Percentiles rank a stretch among this genome's conserved stretches.
Conservation (phyloP, 2,797 vertebrate genomes). For the Chaetophractus vellerosus region DNA sequence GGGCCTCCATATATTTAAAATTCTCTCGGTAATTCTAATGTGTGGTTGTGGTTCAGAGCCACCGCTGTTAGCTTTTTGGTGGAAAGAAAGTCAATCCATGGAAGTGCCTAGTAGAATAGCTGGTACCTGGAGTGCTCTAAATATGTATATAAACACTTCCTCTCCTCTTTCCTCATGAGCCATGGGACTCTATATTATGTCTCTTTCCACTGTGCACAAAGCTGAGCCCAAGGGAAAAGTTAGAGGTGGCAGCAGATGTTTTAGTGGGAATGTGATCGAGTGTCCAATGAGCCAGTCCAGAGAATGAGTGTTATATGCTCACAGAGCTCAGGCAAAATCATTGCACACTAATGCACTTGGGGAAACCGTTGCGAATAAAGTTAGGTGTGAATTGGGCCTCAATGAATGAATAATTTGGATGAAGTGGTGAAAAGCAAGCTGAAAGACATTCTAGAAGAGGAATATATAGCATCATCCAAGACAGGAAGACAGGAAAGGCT, state of each 20-base stretch:
- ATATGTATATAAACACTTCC: not conserved
- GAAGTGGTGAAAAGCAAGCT: not conserved
- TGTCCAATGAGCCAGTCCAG: slow-evolving; percentile 13
- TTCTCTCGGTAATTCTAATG: not conserved
- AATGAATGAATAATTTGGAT: not conserved
- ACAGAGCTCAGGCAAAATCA: not conserved
- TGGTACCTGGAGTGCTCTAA: not conserved
- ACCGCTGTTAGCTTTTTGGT: slow-evolving; percentile 51
- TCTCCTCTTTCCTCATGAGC: not conserved
- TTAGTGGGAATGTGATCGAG: not conserved
- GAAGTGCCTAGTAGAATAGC: not conserved
- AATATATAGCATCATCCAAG: not conserved
- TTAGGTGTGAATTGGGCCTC: not conserved
- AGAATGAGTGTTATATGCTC: not conserved
- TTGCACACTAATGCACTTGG: not conserved
- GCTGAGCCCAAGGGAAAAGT: slow-evolving; percentile 48
- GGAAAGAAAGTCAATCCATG: slow-evolving; percentile 24
- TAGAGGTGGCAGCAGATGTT: slow-evolving; percentile 32
- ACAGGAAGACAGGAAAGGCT: not conserved
- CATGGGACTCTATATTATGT: not conserved
- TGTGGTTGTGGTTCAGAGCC: slow-evolving; percentile 37
- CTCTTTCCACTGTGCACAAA: slow-evolving; percentile 19
- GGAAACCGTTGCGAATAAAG: not conserved
- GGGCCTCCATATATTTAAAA: not conserved
- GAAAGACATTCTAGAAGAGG: not conserved